Evolutionary conservation across 2,113 vertebrate species (phyloP), one percentile per base, ranked within the genome.

Genomic region (Limanda limanda): DNA sequence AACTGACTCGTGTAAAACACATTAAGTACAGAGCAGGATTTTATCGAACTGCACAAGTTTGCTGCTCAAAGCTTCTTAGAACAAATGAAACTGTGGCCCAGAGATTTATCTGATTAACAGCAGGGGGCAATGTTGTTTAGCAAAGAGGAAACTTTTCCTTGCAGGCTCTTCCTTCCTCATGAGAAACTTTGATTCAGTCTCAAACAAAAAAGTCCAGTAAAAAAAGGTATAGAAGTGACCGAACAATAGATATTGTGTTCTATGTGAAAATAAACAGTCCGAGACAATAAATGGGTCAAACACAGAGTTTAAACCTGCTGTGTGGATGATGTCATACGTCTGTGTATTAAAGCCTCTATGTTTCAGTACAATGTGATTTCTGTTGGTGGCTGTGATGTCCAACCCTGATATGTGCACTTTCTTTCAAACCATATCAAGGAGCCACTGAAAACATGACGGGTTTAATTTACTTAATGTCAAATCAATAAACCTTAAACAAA

Each of bases 41-140:
- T 45, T 5, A 1, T 69, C 5, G 10, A 57, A 25, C 5, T 63
- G 65, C 23, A 45, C 4, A 24, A 21, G 47, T 31, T 9, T 59
- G 23, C 35, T 52, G 12, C 37, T n/a, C 2, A n/a, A 64, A 76
- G 2, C 63, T 48, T 15, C 47, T 42, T 51, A 2, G 4, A 62
- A 5, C 23, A 45, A 66, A 47, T 37, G 0, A 42, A 35, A 4
- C 23, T 31, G n/a, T 20, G 5, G 47, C 47, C 3, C 7, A 10
- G 5, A 63, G 47, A 23, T 69, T 1, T 31, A 42, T 61, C n/a
- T 58, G 14, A 35, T 58, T 18, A 82, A 69, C 92, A 90, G 66
- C 81, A 92, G 92, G 68, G 76, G 90, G 90, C 92, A 86, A 61
- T 88, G 75, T 92, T 88, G 84, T 70, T 70, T 2, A 76, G 68